These are phyloP conservation scores for Chrysomallon squamiferum DNA, from an alignment of 1,140 invertebrate genomes.

Conservation along the genomic window DNA sequence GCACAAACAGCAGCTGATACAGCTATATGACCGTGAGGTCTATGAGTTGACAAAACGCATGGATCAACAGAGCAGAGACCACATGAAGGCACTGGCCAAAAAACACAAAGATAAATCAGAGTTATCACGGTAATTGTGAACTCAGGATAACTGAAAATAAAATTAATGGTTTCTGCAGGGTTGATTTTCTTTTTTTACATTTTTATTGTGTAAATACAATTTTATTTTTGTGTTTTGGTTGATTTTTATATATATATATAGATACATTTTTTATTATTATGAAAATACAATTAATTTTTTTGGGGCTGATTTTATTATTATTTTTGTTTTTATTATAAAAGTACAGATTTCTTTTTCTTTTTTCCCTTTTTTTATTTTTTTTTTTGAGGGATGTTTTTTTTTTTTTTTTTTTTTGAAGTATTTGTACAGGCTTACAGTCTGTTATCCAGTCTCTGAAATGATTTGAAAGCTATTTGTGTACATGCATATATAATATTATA, in stretches of 20 bases:
- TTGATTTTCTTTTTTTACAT: background rate
- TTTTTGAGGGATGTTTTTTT: too few species aligned
- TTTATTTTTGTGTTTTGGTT: background rate
- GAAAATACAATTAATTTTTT: background rate
- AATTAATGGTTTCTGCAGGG: background rate
- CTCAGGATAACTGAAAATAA: background rate
- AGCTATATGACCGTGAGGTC: conserved; percentile 62
- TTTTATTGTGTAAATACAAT: background rate
- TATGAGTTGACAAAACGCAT: conserved; percentile 84
- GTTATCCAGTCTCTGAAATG: too few species aligned
- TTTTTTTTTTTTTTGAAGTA: too few species aligned
- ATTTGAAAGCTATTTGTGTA: too few species aligned
- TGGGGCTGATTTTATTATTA: background rate
- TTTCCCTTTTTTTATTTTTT: too few species aligned
- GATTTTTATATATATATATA: background rate
- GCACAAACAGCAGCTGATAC: conserved; percentile 74
- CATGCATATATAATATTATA: too few species aligned
- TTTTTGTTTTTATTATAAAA: too few species aligned
- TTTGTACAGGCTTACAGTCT: too few species aligned
- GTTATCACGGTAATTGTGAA: conserved; percentile 71
- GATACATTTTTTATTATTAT: background rate
- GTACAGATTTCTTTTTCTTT: too few species aligned
- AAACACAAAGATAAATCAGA: conserved; percentile 89
- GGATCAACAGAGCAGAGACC: conserved; percentile 80
- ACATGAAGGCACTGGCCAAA: conserved; percentile 83